Evolutionary conservation across 2,797 vertebrate species (phyloP).

Genomic region (Semotilus atromaculatus): DNA sequence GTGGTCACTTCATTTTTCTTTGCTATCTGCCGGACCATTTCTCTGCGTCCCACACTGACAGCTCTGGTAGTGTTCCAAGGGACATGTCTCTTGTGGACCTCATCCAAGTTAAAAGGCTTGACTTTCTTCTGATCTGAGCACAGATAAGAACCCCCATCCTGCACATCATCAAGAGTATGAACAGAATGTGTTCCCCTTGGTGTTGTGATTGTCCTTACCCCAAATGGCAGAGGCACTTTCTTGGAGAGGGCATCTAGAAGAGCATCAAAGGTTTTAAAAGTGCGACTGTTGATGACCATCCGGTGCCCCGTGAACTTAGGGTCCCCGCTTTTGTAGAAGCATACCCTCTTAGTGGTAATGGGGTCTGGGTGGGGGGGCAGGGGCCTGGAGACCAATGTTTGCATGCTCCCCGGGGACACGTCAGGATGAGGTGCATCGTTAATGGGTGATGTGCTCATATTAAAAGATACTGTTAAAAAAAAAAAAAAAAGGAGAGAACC

Average conservation of each 20-base stretch:
- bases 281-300: slow-evolving; percentile 88
- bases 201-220: slow-evolving; percentile 94
- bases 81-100: slow-evolving; percentile 80
- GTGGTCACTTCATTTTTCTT: slow-evolving; percentile 61
- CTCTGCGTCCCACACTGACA: slow-evolving; percentile 58
- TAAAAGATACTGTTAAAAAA: slow-evolving; percentile 47
- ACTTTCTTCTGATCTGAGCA: slow-evolving; percentile 90
- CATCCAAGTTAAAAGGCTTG: slow-evolving; percentile 89
- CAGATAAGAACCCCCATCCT: slow-evolving; percentile 92
- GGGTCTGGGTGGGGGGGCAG: slow-evolving; percentile 74
- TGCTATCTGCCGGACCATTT: slow-evolving; percentile 52
- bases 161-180: slow-evolving; percentile 85
- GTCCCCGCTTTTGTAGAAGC: slow-evolving; percentile 97
- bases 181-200: slow-evolving; percentile 86
- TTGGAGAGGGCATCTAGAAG: slow-evolving; percentile 90
- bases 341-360: slow-evolving; percentile 85
- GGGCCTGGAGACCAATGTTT: slow-evolving; percentile 69
- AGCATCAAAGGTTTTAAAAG: slow-evolving; percentile 94
- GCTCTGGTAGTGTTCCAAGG: slow-evolving; percentile 88
- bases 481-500: neutral
- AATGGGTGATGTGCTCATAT: slow-evolving; percentile 84
- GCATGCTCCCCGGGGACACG: slow-evolving; percentile 76
- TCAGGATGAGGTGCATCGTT: slow-evolving; percentile 74
- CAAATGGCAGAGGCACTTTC: slow-evolving; percentile 93
- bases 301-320: slow-evolving; percentile 88